Base-by-base conservation (phyloP, 2,888 invertebrate species). In the Caenorhabditis becei region DNA sequence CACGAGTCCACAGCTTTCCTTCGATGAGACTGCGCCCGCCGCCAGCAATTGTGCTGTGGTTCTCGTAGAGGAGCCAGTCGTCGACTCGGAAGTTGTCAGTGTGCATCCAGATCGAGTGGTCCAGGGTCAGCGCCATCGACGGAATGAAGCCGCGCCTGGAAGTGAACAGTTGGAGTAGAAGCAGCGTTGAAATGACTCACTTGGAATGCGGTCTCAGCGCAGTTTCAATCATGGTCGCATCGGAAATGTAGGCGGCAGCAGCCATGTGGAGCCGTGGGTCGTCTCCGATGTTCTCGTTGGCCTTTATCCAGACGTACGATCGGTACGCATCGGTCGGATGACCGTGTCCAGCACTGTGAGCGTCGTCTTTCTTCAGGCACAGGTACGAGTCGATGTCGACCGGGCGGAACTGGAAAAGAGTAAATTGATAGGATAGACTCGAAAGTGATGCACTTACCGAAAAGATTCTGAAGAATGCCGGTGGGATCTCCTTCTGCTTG, bases 81-180 rank as follows among this genome's bases (percentile, higher is more conserved):
- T 92, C 92, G 5, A 91, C 91, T 35, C 90, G 85, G 85, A 92
- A 92, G 35, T 87, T 65, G 53, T 89, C 87, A 8, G 90, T 89
- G 86, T 92, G 92, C 86, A 92, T 92, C 92, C 92, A 92, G 80
- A 92, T 90, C 35, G 91, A 90, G 82, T 92, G 92, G 78, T 92
- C 92, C 49, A 92, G 86, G 0, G 92, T 92, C 3, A 91, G 87
- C 65, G 91, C 90, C 87, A 91, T 90, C 2, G 88, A 89, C 8
- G 88, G 86, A 16, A 85, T 82, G 74, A 89, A 88, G 1, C 89
- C 86, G 1, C 83, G 77, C 32, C 88, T 88, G 8, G 77, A 84
- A 54, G 86, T 18, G 20, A 7, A 16, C 23, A 24, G 11, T 47
- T 16, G 24, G 8, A 14, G 10, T 7, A 24, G 24, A 47, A 56